Percentiles rank a stretch among this genome's conserved stretches.
phyloP scores from a whole-genome alignment of 2,113 vertebrate genomes.

The Archocentrus centrarchus region DNA sequence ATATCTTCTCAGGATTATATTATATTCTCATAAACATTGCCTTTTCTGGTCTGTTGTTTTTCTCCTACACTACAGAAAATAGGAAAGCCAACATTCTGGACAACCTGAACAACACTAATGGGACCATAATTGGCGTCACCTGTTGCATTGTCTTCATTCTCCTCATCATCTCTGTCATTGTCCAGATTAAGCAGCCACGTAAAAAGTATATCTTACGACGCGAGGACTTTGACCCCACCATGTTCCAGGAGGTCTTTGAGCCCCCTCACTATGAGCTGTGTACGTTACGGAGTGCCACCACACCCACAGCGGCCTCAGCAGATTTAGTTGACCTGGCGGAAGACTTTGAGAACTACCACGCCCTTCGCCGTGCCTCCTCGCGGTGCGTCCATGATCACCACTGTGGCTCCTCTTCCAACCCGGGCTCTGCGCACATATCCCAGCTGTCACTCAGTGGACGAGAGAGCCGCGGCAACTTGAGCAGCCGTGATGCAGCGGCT shows the following conservation, averaged over 20 bases:
- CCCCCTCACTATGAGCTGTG: conserved; percentile 97
- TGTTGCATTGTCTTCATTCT: conserved; percentile 97
- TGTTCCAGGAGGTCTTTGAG: conserved; percentile 98
- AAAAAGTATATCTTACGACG: conserved; percentile 96
- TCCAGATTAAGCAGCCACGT: conserved; percentile 98
- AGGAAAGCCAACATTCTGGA: conserved; percentile 94
- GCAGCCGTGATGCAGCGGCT: conserved; percentile 83
- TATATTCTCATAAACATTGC: not conserved
- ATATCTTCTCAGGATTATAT: not conserved
- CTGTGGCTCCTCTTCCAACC: conserved; percentile 88
- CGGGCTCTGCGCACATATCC: conserved; percentile 73
- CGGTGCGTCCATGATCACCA: conserved; percentile 97
- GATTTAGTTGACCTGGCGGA: conserved; percentile 94
- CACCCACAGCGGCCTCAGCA: conserved; percentile 82
- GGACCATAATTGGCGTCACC: conserved; percentile 95
- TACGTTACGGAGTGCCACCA: conserved; percentile 88
- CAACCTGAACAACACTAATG: conserved; percentile 97
- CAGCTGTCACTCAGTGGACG: conserved; percentile 86
- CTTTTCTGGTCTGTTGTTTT: conserved; percentile 10
- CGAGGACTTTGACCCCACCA: conserved; percentile 96
- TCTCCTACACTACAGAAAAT: conserved; percentile 84
- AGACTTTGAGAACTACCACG: conserved; percentile 95
- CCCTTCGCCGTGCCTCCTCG: conserved; percentile 93
- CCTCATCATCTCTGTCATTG: conserved; percentile 93
- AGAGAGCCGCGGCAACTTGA: conserved; percentile 94